Evolutionary conservation across 2,797 vertebrate species (phyloP).

Genomic region (Mus minutoides): DNA sequence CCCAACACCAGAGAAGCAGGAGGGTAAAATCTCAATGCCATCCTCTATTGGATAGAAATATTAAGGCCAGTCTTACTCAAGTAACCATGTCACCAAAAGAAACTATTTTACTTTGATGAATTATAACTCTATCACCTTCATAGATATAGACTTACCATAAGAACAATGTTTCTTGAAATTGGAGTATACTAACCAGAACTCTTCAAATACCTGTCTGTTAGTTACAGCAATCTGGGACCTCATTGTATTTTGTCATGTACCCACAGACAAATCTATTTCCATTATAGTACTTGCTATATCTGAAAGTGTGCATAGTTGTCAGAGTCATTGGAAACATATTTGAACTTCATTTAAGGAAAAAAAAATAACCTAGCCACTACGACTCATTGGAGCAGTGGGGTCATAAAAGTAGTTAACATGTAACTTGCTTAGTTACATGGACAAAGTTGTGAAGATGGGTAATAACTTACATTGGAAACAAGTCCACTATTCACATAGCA

Average conservation of each 20-base stretch:
- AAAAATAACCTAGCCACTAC: background rate
- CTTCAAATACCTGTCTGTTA: background rate
- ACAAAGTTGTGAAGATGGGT: background rate
- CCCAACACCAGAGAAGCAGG: background rate
- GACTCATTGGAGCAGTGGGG: background rate
- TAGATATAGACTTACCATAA: background rate
- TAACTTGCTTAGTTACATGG: background rate
- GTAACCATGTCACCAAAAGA: background rate
- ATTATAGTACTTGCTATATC: background rate
- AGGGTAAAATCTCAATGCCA: background rate
- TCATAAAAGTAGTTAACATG: background rate
- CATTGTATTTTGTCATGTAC: no score
- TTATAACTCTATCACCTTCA: background rate
- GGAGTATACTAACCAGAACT: background rate
- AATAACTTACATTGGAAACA: background rate
- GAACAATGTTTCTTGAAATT: background rate
- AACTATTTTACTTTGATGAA: background rate
- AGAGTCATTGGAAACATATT: background rate
- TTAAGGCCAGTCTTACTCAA: background rate
- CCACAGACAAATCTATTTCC: background rate
- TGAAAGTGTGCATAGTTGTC: background rate
- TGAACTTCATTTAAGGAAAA: background rate
- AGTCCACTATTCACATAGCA: no score
- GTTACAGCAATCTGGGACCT: background rate
- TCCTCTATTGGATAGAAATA: background rate